Base-by-base conservation (phyloP, 2,113 vertebrate genomes). In the Herpailurus yagouaroundi region DNA sequence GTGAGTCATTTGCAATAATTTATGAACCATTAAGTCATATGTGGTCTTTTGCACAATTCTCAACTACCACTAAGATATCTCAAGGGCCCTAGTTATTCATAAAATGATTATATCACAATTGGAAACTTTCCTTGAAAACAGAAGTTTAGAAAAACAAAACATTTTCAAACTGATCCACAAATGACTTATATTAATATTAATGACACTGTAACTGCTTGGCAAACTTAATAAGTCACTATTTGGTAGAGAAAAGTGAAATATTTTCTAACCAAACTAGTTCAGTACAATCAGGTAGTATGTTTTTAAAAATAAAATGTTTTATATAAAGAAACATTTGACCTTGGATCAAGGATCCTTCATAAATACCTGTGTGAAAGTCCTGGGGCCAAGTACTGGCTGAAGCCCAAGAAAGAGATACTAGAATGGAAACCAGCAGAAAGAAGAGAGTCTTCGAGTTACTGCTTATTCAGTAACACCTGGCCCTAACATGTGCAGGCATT, bases 71-170 rank as follows among this genome's bases (percentile, higher is more conserved):
- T 82, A 69, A 68, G 85, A 86, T 16, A 93, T 66, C 19, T 93
- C 52, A 84, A 79, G 89, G 50, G 63, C 85, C 36, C 50, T 31
- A 74, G n/a, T 66, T 90, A 90, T 55, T 90, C 90, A 60, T 68
- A 10, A 97, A 95, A 31, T 13, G 41, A 18, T 63, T 52, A 21
- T 27, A 91, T 71, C 18, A 87, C 33, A 82, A 88, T 0, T 55
- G n/a, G n/a, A 91, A 88, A 96, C 18, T 89, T 94, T 63, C 41
- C 69, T 77, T 85, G 64, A 63, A 93, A 86, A 84, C 33, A 84
- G 23, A 97, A 92, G 16, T 55, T 84, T 29, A 76, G 73, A 71
- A 80, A 95, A 83, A 66, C 21, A 66, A 91, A 77, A 79, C 63
- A 73, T 64, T 80, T 84, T 89, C 71, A 55, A 86, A 80, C 21